A percentile compares a stretch with the other conserved stretches of the same genome.
These are phyloP conservation scores for Rhorus exstirpatorius DNA, from an alignment of 2,888 invertebrate genomes.

Conservation along the genomic window DNA sequence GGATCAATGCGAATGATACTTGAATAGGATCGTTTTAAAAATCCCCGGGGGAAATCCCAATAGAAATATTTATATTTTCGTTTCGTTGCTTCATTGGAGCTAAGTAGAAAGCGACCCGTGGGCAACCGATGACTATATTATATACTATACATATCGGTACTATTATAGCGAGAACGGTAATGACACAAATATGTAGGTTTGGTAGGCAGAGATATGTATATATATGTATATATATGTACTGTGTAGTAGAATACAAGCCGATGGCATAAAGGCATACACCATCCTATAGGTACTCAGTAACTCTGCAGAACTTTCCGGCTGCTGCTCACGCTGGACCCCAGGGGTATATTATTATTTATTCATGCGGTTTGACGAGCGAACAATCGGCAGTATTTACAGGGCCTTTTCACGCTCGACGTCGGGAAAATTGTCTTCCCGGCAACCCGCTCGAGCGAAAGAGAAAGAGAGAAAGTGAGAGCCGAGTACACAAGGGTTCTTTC, in stretches of 20 bases:
- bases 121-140: constrained; percentile 16
- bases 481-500: constrained; percentile 45
- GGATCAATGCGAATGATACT: constrained; percentile 45
- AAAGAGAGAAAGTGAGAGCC: background rate
- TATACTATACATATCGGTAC: constrained; percentile 8
- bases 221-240: background rate
- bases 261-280: constrained; percentile 25
- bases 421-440: constrained; percentile 69
- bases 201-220: background rate
- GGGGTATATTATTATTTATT: constrained; percentile 82
- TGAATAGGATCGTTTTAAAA: constrained; percentile 79
- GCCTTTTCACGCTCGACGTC: constrained; percentile 73
- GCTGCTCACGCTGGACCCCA: constrained; percentile 44
- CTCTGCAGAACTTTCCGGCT: constrained; percentile 48
- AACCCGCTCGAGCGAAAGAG: constrained; percentile 22
- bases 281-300: constrained; percentile 6
- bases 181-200: constrained; percentile 47
- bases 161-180: constrained; percentile 24
- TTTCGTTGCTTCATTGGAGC: constrained; percentile 64
- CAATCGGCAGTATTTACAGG: constrained; percentile 79
- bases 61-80: constrained; percentile 84
- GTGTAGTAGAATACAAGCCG: constrained; percentile 28
- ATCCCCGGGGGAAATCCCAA: constrained; percentile 74
- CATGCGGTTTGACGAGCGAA: constrained; percentile 84
- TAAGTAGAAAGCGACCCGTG: constrained; percentile 45